Evolutionary conservation across 2,888 invertebrate genomes (phyloP), one percentile per base, ranked within the genome.

Genomic region (Tubulanus polymorphus): DNA sequence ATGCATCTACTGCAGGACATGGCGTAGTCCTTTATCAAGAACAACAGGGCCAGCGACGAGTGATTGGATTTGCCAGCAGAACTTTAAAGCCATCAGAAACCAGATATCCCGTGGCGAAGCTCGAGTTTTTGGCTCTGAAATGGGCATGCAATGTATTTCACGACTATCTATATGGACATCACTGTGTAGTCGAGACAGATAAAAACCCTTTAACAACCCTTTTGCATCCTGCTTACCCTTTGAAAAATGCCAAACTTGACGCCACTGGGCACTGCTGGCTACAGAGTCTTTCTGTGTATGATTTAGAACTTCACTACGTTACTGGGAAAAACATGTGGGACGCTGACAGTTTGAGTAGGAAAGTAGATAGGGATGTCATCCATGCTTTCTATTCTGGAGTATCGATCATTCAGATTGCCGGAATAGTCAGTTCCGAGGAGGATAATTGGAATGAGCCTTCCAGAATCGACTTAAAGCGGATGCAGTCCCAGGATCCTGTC

Each of bases 21-120:
- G 62, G 60, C 20, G 55, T 48, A 46, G 55, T 60, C 2, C 28
- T 62, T 28, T 62, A 59, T 32, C 55, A 62, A 28, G 27, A 46
- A 10, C 47, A 54, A 12, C 56, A 49, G 28, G 41, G 29, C 10
- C 28, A 28, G 30, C 29, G 41, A 10, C 47, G 45, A n/a, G 56
- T 50, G 5, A 50, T 58, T 3, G 48, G 48, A 10, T 58, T 55
- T 52, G 58, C 58, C 1, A 51, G 55, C 23, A 29, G 58, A 50
- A 32, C 51, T 18, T 48, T 57, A 12, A 26, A 20, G 18, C 20
- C 20, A 27, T 29, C 52, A 10, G 58, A 53, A 29, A 48, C 45
- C 2, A 55, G 41, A 18, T 59, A 56, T 45, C 46, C 56, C 20
- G 30, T 47, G 3, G 50, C 52, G 37, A 59, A 53, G 23, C 30